phyloP scores from a whole-genome alignment of 2,113 vertebrate genomes.

The Cettia cetti region DNA sequence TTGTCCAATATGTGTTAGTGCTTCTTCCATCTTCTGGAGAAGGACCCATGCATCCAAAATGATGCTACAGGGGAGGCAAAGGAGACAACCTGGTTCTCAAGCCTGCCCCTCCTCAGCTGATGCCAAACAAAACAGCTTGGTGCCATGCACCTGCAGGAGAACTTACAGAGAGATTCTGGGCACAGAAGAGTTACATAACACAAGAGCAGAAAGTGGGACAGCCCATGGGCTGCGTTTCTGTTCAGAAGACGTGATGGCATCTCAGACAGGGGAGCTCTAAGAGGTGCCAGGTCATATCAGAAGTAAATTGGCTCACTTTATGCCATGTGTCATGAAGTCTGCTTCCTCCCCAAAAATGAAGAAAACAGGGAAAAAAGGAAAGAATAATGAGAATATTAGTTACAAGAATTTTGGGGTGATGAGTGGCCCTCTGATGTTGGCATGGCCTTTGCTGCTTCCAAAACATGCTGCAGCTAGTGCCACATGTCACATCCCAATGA shows the following conservation, averaged over 20 bases:
- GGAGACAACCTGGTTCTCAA: neutral
- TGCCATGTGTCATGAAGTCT: neutral
- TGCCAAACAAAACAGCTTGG: neutral
- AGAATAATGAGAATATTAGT: neutral
- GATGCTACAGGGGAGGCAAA: neutral
- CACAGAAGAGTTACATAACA: neutral
- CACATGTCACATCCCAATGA: neutral
- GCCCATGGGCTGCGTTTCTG: neutral
- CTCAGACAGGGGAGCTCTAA: neutral
- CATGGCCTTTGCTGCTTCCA: constrained; percentile 43
- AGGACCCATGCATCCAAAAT: neutral
- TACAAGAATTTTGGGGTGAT: neutral
- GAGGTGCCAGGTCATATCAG: neutral
- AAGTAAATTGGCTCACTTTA: neutral
- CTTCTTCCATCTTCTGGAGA: neutral
- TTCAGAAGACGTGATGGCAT: neutral
- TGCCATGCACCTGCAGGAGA: fast-evolving
- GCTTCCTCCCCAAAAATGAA: neutral
- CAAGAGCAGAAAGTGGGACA: neutral
- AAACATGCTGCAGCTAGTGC: constrained; percentile 15
- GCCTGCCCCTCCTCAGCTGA: neutral
- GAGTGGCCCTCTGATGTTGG: constrained; percentile 5
- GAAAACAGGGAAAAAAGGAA: neutral
- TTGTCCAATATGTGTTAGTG: fast-evolving
- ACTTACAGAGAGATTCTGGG: neutral